Percentiles rank a stretch among this genome's conserved stretches.
Evolutionary conservation across 2,797 vertebrate genomes (phyloP).

Genomic region (Enteromius radiatus): DNA sequence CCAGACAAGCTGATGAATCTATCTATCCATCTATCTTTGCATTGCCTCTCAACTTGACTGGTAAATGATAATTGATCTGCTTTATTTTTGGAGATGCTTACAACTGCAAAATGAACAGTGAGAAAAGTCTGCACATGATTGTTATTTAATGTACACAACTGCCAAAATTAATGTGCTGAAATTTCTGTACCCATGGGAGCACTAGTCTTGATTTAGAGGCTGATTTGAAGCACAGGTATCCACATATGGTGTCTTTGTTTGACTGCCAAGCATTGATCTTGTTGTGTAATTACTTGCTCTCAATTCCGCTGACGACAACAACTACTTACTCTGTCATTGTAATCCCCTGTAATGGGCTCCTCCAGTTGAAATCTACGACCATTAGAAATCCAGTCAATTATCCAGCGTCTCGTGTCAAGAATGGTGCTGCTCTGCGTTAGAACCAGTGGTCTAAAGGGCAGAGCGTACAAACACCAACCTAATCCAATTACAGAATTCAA

Average conservation of each 20-base stretch:
- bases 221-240: not conserved
- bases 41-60: not conserved
- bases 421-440: conserved; percentile 39
- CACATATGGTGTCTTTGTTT: conserved; percentile 11
- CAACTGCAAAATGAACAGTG: conserved; percentile 9
- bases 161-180: not conserved
- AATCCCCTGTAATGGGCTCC: conserved; percentile 66
- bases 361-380: conserved; percentile 62
- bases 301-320: conserved; percentile 67
- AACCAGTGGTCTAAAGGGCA: conserved; percentile 41
- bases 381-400: conserved; percentile 62
- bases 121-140: not conserved
- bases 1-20: not conserved
- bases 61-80: not conserved
- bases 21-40: conserved; percentile 8
- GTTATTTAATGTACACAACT: not conserved
- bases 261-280: conserved; percentile 25
- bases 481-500: conserved; percentile 55
- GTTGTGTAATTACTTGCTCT: conserved; percentile 56
- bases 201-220: conserved; percentile 5
- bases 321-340: conserved; percentile 59
- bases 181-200: not conserved
- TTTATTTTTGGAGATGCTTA: not conserved
- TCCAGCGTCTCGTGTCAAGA: conserved; percentile 58
- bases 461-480: conserved; percentile 46